These are phyloP conservation scores for Suncus etruscus DNA, from an alignment of 2,113 vertebrate genomes.

Conservation along the genomic window DNA sequence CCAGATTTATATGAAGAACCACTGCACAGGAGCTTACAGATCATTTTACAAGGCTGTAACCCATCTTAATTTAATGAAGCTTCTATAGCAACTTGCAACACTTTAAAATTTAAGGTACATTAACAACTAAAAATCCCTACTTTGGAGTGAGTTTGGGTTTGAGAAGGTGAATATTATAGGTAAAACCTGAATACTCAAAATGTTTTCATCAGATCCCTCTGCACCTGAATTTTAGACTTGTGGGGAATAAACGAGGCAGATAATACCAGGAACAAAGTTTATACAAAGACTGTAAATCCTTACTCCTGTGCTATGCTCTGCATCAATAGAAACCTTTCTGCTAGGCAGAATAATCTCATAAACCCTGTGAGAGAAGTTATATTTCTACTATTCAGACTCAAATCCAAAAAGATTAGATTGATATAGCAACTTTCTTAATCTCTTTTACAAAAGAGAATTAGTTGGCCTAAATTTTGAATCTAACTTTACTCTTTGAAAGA, in stretches of 20 bases:
- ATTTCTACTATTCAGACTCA: slow-evolving; percentile 73
- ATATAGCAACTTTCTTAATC: slow-evolving; percentile 73
- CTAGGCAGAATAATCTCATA: slow-evolving; percentile 72
- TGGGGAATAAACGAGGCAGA: slow-evolving; percentile 58
- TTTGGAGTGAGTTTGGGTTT: slow-evolving; percentile 50
- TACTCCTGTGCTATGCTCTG: background rate
- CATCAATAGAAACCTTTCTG: slow-evolving; percentile 69
- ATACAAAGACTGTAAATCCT: slow-evolving; percentile 72
- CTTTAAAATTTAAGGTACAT: slow-evolving; percentile 58
- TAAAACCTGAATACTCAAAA: slow-evolving; percentile 56
- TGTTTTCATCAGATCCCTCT: slow-evolving; percentile 26
- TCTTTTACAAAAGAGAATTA: slow-evolving; percentile 76
- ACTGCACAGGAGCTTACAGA: slow-evolving; percentile 20
- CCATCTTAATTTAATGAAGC: background rate
- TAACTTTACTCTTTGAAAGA: slow-evolving; percentile 62
- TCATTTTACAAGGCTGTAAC: background rate
- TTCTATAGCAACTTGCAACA: background rate
- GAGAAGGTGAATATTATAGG: slow-evolving; percentile 42
- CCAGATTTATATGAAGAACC: slow-evolving; percentile 33
- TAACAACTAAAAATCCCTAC: slow-evolving; percentile 19
- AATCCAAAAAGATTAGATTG: slow-evolving; percentile 71
- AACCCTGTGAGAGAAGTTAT: slow-evolving; percentile 66
- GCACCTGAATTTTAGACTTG: slow-evolving; percentile 56
- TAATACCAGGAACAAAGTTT: slow-evolving; percentile 75
- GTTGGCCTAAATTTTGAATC: slow-evolving; percentile 62